phyloP scores from a whole-genome alignment of 2,797 vertebrate genomes.

The Gambelia wislizenii region DNA sequence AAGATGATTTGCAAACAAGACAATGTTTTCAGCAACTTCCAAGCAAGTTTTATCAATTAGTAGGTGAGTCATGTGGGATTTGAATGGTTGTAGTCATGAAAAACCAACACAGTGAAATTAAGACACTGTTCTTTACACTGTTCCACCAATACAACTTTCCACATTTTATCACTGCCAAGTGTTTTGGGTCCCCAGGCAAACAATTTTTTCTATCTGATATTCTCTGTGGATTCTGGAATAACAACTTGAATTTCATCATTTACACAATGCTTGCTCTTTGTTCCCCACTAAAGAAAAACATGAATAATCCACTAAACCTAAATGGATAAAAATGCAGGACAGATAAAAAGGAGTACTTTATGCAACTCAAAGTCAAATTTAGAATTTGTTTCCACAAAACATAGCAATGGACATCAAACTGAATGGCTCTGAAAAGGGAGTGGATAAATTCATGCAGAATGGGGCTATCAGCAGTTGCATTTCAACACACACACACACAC shows the following conservation, averaged over 20 bases:
- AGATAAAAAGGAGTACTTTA: neutral
- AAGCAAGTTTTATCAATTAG: constrained; percentile 25
- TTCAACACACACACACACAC: too few species aligned
- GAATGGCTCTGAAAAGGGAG: too few species aligned
- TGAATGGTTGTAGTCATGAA: neutral
- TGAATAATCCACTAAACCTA: neutral
- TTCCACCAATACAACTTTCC: constrained; percentile 8
- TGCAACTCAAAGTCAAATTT: neutral
- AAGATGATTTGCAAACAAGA: constrained; percentile 9
- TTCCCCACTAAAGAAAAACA: neutral
- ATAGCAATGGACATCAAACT: too few species aligned
- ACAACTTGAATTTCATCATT: neutral
- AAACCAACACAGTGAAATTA: neutral
- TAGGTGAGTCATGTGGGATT: constrained; percentile 32
- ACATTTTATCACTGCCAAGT: neutral
- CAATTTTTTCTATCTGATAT: neutral
- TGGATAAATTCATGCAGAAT: too few species aligned
- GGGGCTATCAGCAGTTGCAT: too few species aligned
- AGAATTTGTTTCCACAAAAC: too few species aligned
- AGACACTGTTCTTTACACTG: neutral
- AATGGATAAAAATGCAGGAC: neutral
- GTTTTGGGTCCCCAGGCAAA: constrained; percentile 16
- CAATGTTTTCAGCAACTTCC: constrained; percentile 13
- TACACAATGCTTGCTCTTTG: neutral
- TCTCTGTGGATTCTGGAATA: neutral